A percentile compares a stretch with the other conserved stretches of the same genome.
Evolutionary conservation across 2,113 vertebrate species (phyloP).

Genomic region (Vombatus ursinus): DNA sequence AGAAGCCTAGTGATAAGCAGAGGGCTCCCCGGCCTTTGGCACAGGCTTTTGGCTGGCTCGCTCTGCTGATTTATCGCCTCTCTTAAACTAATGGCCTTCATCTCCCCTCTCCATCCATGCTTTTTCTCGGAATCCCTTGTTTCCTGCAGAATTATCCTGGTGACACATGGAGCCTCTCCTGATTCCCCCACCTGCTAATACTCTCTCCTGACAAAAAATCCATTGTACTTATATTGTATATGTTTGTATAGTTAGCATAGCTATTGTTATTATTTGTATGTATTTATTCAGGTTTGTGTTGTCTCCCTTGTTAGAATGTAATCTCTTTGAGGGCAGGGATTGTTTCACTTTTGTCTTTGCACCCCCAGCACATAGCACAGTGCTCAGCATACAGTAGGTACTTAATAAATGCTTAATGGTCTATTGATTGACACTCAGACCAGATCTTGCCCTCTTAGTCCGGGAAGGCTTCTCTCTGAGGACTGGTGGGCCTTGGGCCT

Average conservation of each 20-base stretch:
- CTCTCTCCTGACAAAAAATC: background rate
- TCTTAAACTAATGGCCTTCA: background rate
- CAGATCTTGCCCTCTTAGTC: background rate
- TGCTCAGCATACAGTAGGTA: background rate
- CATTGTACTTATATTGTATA: background rate
- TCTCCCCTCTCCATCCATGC: background rate
- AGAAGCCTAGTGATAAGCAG: background rate
- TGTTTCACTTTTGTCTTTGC: no score
- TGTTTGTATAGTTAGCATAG: background rate
- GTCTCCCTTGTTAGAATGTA: background rate
- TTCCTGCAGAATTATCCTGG: background rate
- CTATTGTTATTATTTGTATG: background rate
- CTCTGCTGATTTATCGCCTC: background rate
- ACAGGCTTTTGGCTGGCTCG: background rate
- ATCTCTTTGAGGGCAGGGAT: background rate
- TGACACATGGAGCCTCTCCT: background rate
- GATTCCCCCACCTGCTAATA: background rate
- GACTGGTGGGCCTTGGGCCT: background rate
- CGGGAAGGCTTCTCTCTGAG: background rate
- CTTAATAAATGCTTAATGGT: background rate
- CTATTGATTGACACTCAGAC: conserved; percentile 16
- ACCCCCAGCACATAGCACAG: background rate
- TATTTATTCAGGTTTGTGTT: background rate
- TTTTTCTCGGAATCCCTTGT: background rate
- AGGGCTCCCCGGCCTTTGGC: background rate